Percentiles rank a stretch among this genome's conserved stretches.
These are phyloP conservation scores for Coccyzus lansbergi DNA, from an alignment of 2,797 vertebrate genomes.

Conservation along the genomic window DNA sequence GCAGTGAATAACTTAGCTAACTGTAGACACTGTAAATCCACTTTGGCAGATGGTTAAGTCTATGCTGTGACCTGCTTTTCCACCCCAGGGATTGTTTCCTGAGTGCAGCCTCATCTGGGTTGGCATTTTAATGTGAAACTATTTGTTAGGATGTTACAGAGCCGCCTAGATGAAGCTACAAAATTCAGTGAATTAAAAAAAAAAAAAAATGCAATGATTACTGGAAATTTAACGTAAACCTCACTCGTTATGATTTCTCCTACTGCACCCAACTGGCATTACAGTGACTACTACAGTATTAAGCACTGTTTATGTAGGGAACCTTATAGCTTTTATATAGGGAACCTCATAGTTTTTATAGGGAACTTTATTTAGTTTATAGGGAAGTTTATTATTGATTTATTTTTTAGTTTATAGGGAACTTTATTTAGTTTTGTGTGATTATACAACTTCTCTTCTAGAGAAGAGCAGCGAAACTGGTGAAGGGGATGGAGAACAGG, in stretches of 20 bases:
- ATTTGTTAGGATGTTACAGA: conserved; percentile 10
- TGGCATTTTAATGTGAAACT: background rate
- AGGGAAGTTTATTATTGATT: too few species aligned
- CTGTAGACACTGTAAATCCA: conserved; percentile 29
- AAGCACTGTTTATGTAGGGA: background rate
- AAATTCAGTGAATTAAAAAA: background rate
- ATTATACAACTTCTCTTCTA: background rate
- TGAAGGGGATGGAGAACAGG: too few species aligned
- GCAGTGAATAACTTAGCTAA: conserved; percentile 41
- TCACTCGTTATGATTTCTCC: background rate
- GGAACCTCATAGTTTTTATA: background rate
- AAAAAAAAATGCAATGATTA: background rate
- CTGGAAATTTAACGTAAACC: background rate
- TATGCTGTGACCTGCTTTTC: background rate
- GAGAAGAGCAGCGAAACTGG: too few species aligned
- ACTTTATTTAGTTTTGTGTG: background rate
- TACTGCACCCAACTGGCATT: background rate
- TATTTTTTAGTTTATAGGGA: too few species aligned
- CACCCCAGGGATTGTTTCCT: conserved; percentile 16
- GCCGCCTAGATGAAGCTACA: background rate
- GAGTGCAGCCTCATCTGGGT: background rate
- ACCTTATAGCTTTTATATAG: background rate
- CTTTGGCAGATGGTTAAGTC: conserved; percentile 40
- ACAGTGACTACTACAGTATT: background rate
- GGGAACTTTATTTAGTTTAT: background rate